These are phyloP conservation scores for Chaetogeoica ovagalla DNA, from an alignment of 2,888 invertebrate species.

Conservation along the genomic window DNA sequence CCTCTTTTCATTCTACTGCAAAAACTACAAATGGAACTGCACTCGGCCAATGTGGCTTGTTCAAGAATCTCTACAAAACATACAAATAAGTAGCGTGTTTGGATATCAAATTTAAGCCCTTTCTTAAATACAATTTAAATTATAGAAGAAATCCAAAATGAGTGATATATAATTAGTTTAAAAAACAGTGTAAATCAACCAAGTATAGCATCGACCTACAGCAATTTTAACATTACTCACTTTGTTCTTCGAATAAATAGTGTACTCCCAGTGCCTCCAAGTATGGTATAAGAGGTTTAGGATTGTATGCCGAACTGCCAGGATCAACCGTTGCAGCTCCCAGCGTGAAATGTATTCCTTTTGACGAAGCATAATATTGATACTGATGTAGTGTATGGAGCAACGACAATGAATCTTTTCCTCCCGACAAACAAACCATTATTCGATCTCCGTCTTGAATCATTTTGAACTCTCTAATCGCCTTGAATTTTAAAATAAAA, in stretches of 20 bases:
- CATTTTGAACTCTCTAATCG: slow-evolving; percentile 82
- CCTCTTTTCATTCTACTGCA: slow-evolving; percentile 73
- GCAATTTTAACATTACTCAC: slow-evolving; percentile 59
- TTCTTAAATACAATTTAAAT: too few relatives aligned
- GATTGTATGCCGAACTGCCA: slow-evolving; percentile 66
- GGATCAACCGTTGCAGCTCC: slow-evolving; percentile 75
- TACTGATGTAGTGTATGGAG: slow-evolving; percentile 83
- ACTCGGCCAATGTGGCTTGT: slow-evolving; percentile 60
- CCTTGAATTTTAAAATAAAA: slow-evolving; percentile 61
- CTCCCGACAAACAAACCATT: slow-evolving; percentile 82
- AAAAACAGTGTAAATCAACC: too few relatives aligned
- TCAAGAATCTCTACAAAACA: slow-evolving; percentile 62
- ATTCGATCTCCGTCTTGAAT: slow-evolving; percentile 79
- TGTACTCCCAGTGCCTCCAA: slow-evolving; percentile 73
- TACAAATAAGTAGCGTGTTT: too few relatives aligned
- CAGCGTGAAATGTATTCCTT: slow-evolving; percentile 73
- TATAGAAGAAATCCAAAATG: too few relatives aligned
- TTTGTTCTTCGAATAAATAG: slow-evolving; percentile 74
- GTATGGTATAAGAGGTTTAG: slow-evolving; percentile 72
- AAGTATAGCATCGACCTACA: not conserved
- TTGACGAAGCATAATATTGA: slow-evolving; percentile 74
- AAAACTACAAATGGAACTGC: slow-evolving; percentile 70
- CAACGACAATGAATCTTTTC: slow-evolving; percentile 80
- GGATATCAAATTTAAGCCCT: too few relatives aligned
- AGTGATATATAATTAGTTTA: too few relatives aligned